Evolutionary conservation across 2,113 vertebrate genomes (phyloP).

Genomic region (Coturnix japonica): DNA sequence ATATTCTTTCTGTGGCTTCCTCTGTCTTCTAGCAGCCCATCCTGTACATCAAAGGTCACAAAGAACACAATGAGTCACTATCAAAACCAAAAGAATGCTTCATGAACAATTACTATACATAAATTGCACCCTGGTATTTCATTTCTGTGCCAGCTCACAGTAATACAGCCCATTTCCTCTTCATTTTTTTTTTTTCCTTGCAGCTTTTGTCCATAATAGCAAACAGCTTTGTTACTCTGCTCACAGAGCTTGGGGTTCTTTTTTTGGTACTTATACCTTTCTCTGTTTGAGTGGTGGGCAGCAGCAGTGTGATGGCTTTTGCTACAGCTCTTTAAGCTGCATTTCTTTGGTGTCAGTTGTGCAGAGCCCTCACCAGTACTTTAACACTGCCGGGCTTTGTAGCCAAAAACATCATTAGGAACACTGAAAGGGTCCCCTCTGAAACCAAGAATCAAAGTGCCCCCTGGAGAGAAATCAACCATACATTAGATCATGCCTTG

Average conservation of each 20-base stretch:
- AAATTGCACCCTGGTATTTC: conserved; percentile 67
- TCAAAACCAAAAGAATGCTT: conserved; percentile 67
- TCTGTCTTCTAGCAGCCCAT: conserved; percentile 71
- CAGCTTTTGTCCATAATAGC: conserved; percentile 70
- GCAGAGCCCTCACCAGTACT: background rate
- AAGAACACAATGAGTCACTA: conserved; percentile 75
- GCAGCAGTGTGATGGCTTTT: background rate
- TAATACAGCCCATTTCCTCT: conserved; percentile 67
- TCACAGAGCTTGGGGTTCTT: conserved; percentile 15
- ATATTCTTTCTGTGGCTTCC: conserved; percentile 66
- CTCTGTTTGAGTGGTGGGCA: background rate
- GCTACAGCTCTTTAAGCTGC: background rate
- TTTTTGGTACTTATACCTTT: conserved; percentile 46
- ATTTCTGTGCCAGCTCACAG: conserved; percentile 63
- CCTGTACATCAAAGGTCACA: conserved; percentile 74
- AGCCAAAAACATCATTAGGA: background rate
- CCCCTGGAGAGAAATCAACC: background rate
- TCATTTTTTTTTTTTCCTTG: conserved; percentile 7
- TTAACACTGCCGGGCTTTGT: background rate
- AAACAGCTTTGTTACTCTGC: conserved; percentile 74
- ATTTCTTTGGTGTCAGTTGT: background rate
- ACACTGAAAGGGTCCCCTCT: background rate
- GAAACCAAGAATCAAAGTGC: conserved; percentile 3
- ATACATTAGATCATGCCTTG: background rate
- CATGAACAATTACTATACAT: conserved; percentile 73